phyloP scores from a whole-genome alignment of 2,113 vertebrate species.

The Psophia crepitans region DNA sequence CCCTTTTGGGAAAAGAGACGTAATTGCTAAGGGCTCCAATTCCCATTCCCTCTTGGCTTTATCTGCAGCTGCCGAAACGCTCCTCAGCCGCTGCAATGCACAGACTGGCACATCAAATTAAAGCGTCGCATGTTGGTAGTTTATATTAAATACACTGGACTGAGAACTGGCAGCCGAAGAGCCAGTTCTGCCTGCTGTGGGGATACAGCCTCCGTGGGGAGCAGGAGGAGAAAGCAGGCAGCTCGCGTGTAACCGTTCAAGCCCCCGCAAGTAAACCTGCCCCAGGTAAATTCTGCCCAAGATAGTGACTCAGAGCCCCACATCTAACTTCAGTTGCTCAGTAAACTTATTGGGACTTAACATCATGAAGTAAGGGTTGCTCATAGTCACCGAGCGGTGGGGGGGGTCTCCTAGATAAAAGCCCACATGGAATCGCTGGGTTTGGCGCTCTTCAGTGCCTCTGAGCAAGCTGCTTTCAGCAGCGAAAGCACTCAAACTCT shows the following conservation, averaged over 20 bases:
- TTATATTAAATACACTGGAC: neutral
- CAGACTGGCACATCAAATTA: neutral
- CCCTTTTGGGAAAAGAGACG: neutral
- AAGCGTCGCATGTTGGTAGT: accelerated
- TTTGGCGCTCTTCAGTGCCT: neutral
- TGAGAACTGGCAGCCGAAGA: neutral
- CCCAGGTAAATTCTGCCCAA: neutral
- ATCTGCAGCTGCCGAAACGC: neutral
- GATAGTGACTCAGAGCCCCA: neutral
- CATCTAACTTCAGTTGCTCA: neutral
- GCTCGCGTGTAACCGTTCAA: neutral
- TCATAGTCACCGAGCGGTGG: neutral
- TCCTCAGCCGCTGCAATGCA: neutral
- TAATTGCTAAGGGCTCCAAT: neutral
- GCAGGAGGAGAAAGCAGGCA: neutral
- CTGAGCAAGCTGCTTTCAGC: neutral
- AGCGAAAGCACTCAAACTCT: neutral
- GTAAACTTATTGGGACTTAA: neutral
- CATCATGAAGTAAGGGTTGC: neutral
- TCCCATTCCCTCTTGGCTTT: neutral
- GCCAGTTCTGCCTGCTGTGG: neutral
- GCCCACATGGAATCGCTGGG: neutral
- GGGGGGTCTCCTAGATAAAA: neutral
- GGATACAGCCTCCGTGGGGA: neutral
- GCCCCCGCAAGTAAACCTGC: neutral